These are phyloP conservation scores for Arizona elegans DNA, from an alignment of 2,113 vertebrate genomes.

Conservation along the genomic window DNA sequence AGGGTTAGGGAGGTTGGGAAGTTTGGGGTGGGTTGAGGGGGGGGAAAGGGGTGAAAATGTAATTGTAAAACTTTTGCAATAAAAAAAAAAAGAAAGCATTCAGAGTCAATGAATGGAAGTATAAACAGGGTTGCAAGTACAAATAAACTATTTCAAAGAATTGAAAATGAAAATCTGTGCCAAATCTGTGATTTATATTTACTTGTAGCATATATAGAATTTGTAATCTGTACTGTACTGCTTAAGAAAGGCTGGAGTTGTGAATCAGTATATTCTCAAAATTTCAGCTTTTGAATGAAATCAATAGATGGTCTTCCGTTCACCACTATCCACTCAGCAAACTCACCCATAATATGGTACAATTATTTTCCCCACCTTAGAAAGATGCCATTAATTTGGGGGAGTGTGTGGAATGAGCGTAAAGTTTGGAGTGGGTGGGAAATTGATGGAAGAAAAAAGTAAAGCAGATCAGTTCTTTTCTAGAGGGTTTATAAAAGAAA, in stretches of 20 bases:
- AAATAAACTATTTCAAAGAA: neutral
- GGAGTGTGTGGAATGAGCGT: neutral
- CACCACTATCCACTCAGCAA: neutral
- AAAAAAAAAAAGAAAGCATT: no score
- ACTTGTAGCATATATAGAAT: neutral
- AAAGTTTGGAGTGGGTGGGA: neutral
- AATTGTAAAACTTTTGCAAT: no score
- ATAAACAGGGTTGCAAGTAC: neutral
- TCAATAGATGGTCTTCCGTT: no score
- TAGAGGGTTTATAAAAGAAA: neutral
- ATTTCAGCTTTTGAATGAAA: neutral
- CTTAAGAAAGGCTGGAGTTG: neutral
- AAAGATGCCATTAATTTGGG: neutral
- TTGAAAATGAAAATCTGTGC: neutral
- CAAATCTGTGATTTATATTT: neutral
- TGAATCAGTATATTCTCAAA: neutral
- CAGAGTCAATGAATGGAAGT: neutral
- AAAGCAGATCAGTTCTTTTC: neutral
- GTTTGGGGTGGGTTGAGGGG: no score
- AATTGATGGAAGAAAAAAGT: neutral
- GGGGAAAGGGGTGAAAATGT: no score
- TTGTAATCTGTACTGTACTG: neutral
- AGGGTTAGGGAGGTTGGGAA: no score
- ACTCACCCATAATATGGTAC: neutral
- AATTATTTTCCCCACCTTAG: neutral